These are phyloP conservation scores for Drosophila paramelanica DNA, from an alignment of 2,888 invertebrate genomes.

Conservation along the genomic window DNA sequence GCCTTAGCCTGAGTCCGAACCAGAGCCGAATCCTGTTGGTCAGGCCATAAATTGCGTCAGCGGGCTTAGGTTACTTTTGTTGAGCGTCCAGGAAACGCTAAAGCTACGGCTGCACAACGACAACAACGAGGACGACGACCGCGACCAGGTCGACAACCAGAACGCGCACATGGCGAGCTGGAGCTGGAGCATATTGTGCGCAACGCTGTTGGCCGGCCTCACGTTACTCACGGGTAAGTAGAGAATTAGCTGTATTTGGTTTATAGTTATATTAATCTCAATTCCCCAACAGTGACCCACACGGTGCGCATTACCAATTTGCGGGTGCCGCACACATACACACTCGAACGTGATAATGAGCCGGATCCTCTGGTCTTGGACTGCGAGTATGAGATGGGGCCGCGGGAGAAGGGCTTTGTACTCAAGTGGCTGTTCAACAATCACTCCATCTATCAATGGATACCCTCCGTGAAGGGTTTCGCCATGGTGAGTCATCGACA, in stretches of 20 bases:
- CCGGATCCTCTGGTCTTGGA: conserved; percentile 84
- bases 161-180: conserved; percentile 80
- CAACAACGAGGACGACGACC: conserved; percentile 40
- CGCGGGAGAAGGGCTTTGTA: conserved; percentile 84
- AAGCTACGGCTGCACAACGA: conserved; percentile 49
- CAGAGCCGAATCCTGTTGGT: conserved; percentile 3
- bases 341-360: conserved; percentile 83
- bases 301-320: conserved; percentile 85
- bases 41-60: background rate
- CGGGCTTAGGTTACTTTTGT: too few relatives aligned
- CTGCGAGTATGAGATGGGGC: conserved; percentile 84
- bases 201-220: conserved; percentile 80
- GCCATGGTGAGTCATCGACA: conserved; percentile 82
- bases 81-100: background rate
- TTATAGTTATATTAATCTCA: background rate
- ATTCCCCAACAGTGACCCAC: conserved; percentile 72
- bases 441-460: conserved; percentile 85
- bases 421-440: conserved; percentile 85
- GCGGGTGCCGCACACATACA: conserved; percentile 84
- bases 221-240: conserved; percentile 78
- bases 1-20: conserved; percentile 20
- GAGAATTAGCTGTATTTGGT: background rate
- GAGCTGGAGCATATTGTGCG: conserved; percentile 76
- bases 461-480: conserved; percentile 84
- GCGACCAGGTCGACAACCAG: conserved; percentile 54